A percentile compares a stretch with the other conserved stretches of the same genome.
These are phyloP conservation scores for Leptodactylus fallax DNA, from an alignment of 2,797 vertebrate species.

Conservation along the genomic window DNA sequence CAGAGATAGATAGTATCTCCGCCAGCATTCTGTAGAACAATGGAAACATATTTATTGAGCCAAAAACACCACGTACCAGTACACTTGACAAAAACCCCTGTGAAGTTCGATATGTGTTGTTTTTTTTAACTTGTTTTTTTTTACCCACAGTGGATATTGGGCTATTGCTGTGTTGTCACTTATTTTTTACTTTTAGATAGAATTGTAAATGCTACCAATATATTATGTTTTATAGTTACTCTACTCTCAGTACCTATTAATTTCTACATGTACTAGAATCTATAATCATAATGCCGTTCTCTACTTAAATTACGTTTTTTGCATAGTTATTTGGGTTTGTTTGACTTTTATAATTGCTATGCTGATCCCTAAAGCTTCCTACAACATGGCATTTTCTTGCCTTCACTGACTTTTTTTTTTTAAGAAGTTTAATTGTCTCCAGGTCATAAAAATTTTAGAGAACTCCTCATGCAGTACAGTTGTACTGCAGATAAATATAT, in stretches of 20 bases:
- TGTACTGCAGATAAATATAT: slow-evolving; percentile 14
- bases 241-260: neutral
- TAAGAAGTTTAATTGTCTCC: neutral
- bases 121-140: no score
- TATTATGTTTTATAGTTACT: neutral
- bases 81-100: no score
- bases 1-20: no score
- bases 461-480: neutral
- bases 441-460: neutral
- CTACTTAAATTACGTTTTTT: slow-evolving; percentile 26
- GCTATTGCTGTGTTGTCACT: no score
- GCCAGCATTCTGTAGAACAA: no score
- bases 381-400: neutral
- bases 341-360: slow-evolving; percentile 49
- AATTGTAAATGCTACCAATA: neutral
- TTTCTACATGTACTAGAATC: slow-evolving; percentile 24
- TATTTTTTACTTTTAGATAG: neutral
- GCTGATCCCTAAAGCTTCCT: slow-evolving; percentile 15
- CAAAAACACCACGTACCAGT: no score
- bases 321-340: slow-evolving; percentile 16
- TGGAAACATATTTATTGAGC: no score
- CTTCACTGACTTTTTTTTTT: neutral
- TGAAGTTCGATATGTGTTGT: no score
- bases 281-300: slow-evolving; percentile 17
- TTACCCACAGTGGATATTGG: no score